These are phyloP conservation scores for Acropora tenuis DNA, from an alignment of 64 coral and sea anemone genomes.

Conservation along the genomic window DNA sequence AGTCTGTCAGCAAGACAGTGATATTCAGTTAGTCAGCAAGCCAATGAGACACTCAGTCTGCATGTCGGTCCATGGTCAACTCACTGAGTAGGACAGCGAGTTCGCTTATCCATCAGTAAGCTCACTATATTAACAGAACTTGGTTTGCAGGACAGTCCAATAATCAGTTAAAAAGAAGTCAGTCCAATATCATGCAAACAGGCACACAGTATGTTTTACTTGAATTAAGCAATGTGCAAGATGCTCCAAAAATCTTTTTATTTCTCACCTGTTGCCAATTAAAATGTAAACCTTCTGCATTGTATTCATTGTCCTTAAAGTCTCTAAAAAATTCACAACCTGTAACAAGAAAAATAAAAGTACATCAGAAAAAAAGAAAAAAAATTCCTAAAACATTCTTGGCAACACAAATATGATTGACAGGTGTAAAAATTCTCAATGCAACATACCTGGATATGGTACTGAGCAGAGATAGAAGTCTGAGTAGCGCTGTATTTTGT, in stretches of 20 bases:
- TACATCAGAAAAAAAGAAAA: not conserved
- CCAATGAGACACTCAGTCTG: no score
- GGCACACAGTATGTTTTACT: no score
- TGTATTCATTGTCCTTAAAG: slow-evolving; percentile 90
- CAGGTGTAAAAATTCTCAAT: not conserved
- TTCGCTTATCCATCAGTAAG: no score
- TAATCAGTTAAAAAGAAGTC: no score
- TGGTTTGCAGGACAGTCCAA: no score
- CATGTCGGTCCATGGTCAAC: no score
- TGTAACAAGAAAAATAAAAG: not conserved
- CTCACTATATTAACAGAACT: no score
- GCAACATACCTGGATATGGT: slow-evolving; percentile 80
- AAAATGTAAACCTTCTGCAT: slow-evolving; percentile 85
- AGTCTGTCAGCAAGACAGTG: no score
- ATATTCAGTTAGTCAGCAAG: no score
- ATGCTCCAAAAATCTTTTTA: not conserved
- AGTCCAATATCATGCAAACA: no score
- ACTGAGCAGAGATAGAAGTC: slow-evolving; percentile 93
- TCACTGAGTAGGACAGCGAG: no score
- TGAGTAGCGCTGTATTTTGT: slow-evolving; percentile 93
- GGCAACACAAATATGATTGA: not conserved
- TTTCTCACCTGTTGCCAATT: slow-evolving; percentile 90
- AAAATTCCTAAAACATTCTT: not conserved
- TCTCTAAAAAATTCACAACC: slow-evolving; percentile 97
- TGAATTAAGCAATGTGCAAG: not conserved